These are phyloP conservation scores for Synanthedon tipuliformis DNA, from an alignment of 2,888 invertebrate species.

Conservation along the genomic window DNA sequence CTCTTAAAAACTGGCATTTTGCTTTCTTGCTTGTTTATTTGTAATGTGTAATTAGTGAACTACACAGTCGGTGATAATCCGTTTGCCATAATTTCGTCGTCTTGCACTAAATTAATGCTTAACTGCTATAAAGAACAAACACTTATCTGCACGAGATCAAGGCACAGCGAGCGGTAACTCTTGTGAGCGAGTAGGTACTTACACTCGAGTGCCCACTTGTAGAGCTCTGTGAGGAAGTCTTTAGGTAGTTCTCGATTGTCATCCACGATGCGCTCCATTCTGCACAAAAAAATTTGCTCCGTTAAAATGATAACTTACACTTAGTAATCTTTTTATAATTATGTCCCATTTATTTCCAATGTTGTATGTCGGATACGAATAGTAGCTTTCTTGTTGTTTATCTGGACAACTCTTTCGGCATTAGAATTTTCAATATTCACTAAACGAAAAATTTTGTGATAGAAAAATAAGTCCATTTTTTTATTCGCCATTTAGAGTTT, in stretches of 20 bases:
- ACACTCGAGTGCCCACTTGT: slow-evolving; percentile 88
- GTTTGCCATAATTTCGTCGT: too few species aligned
- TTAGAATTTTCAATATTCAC: slow-evolving; percentile 5
- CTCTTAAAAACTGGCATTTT: too few species aligned
- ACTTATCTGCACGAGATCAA: slow-evolving; percentile 8
- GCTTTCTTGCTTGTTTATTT: too few species aligned
- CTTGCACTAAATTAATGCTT: too few species aligned
- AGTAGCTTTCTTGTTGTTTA: not conserved
- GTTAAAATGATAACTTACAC: too few species aligned
- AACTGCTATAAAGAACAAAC: not conserved
- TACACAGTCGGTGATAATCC: slow-evolving; percentile 3
- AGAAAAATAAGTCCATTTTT: too few species aligned
- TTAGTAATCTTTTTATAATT: too few species aligned
- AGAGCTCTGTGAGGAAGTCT: slow-evolving; percentile 77
- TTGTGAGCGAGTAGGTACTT: slow-evolving; percentile 43
- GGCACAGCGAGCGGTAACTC: slow-evolving; percentile 9
- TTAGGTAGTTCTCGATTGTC: slow-evolving; percentile 73
- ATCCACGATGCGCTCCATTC: slow-evolving; percentile 73
- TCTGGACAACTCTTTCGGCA: too few species aligned
- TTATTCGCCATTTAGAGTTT: too few species aligned
- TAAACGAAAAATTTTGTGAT: too few species aligned
- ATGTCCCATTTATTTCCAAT: not conserved
- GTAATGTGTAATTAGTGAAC: too few species aligned
- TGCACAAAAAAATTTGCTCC: slow-evolving; percentile 32
- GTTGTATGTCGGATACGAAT: not conserved